Evolutionary conservation across 1,140 invertebrate genomes (phyloP), one percentile per base, ranked within the genome.

Genomic region (Caerostris darwini): DNA sequence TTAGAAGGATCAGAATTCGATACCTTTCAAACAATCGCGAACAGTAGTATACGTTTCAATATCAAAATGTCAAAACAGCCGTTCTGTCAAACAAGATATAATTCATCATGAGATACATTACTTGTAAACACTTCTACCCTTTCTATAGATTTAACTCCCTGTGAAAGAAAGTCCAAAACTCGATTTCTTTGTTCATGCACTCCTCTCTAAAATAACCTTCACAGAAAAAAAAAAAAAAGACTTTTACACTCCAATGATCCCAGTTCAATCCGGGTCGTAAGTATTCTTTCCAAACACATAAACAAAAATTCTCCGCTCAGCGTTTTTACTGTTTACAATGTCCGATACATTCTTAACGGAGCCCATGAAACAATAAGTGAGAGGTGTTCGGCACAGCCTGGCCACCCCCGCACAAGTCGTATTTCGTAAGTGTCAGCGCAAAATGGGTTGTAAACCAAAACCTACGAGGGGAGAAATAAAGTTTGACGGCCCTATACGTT

Each of bases 401-500:
- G 19, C 7, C 58, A 34, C 34, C 34, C 57, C 58, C 5, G 58
- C 64, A 64, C 19, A 87, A 59, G 71, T 77, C 71, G 71, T 77
- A 77, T 77, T 77, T 77, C 57, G 85, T 64, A 64, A 67, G 71
- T 89, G 92, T 94, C 92, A 94, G 85, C 92, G 10, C 57, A 94
- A 88, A 94, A 94, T 94, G 92, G 92, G 83, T 54, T 85, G 86
- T 94, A 94, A 94, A 94, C 19, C 85, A 77, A 56, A 34, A 34
- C 86, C 53, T 67, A 61, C 92, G 92, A 94, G 54, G 67, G 85
- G 67, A 64, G 92, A 94, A 94, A 94, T 94, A 94, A 94, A 94
- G 54, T 94, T 94, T 88, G 92, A 94, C 92, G 92, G 92, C 85
- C 77, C 86, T 88, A 94, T 94, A 88, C 81, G 92, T 94, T 94